A percentile compares a stretch with the other conserved stretches of the same genome.
Evolutionary conservation across 2,113 vertebrate genomes (phyloP).

Genomic region (Xenus cinereus): DNA sequence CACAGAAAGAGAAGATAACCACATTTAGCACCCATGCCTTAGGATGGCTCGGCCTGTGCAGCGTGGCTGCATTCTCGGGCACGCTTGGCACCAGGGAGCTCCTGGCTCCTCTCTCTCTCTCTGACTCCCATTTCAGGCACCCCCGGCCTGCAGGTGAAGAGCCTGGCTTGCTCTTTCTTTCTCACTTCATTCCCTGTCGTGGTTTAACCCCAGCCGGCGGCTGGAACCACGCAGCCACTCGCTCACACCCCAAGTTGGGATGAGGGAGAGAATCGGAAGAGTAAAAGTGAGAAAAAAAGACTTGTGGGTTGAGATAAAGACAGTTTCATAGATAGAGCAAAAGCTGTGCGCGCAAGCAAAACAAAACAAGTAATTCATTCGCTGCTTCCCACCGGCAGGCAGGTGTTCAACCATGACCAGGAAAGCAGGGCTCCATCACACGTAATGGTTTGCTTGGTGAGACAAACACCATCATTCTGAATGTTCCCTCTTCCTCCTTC

Average conservation of each 20-base stretch:
- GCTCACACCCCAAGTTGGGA: neutral
- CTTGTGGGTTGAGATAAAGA: neutral
- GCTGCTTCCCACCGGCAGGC: neutral
- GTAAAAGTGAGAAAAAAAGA: neutral
- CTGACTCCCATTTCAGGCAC: neutral
- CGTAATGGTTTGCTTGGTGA: neutral
- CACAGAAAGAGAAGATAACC: neutral
- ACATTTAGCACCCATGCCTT: neutral
- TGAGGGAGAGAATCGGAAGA: neutral
- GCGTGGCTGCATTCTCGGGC: neutral
- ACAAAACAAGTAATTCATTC: neutral
- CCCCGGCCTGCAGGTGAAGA: neutral
- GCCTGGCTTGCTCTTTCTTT: neutral
- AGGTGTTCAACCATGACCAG: neutral
- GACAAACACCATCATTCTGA: neutral
- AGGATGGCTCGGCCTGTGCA: neutral
- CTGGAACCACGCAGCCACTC: neutral
- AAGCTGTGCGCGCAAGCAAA: neutral
- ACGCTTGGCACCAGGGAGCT: fast-evolving
- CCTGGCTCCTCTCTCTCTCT: neutral
- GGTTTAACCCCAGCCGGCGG: neutral
- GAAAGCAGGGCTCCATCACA: neutral
- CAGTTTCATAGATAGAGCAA: neutral
- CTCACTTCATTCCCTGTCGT: neutral
- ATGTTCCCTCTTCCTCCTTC: neutral